Conservation (phyloP, 2,113 vertebrate species). For the Calidris pugnax region DNA sequence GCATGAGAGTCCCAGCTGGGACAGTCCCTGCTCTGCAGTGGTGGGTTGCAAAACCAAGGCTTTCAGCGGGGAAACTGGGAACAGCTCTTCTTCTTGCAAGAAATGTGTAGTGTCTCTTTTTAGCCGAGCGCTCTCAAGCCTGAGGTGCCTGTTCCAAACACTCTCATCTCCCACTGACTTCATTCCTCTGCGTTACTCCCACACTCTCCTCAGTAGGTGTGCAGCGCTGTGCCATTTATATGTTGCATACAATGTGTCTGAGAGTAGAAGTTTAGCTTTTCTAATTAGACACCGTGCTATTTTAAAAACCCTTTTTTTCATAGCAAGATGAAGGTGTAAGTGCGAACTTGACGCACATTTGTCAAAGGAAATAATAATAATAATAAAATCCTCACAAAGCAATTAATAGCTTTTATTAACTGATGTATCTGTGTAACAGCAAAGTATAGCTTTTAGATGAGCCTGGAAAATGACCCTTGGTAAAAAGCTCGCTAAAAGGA, state of each 20-base stretch:
- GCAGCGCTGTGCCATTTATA: background rate
- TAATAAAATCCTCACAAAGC: slow-evolving; percentile 33
- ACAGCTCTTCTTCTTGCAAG: background rate
- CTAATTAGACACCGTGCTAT: slow-evolving; percentile 51
- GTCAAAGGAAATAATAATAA: slow-evolving; percentile 59
- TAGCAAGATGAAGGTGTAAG: slow-evolving; percentile 24
- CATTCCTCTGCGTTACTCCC: slow-evolving; percentile 51
- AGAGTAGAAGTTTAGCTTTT: slow-evolving; percentile 10
- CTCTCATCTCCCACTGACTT: slow-evolving; percentile 40
- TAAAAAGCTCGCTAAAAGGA: slow-evolving; percentile 55
- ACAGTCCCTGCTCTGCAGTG: background rate
- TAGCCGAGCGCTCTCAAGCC: background rate
- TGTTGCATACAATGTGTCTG: background rate
- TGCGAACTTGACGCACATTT: slow-evolving; percentile 44
- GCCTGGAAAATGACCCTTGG: slow-evolving; percentile 61
- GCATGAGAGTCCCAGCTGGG: background rate
- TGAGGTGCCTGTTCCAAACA: slow-evolving; percentile 39
- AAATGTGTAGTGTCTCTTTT: background rate
- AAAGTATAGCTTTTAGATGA: slow-evolving; percentile 69
- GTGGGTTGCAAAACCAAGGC: background rate
- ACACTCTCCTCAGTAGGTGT: background rate
- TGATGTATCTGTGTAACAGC: slow-evolving; percentile 37
- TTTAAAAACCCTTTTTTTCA: slow-evolving; percentile 22
- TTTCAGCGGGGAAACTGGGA: background rate
- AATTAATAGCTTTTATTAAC: slow-evolving; percentile 60